Conservation (phyloP, 2,888 invertebrate species). For the Spilosoma lubricipeda region DNA sequence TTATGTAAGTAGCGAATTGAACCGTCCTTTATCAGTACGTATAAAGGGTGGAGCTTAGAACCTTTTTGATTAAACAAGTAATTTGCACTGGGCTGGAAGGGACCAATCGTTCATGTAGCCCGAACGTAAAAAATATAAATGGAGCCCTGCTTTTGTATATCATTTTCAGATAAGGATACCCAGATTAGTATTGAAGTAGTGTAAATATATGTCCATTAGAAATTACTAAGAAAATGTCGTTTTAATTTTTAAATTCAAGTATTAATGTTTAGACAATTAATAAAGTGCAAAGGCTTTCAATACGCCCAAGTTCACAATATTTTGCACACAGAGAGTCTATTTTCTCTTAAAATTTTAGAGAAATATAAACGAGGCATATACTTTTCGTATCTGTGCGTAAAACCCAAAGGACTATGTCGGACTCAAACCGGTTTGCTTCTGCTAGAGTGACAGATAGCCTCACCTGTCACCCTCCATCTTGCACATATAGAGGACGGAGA, state of each 20-base stretch:
- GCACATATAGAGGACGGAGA: too few species aligned
- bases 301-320: too few species aligned
- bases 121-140: conserved; percentile 16
- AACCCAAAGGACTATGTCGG: too few species aligned
- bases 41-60: conserved; percentile 24
- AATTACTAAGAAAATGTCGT: neutral
- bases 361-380: too few species aligned
- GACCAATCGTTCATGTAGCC: conserved; percentile 22
- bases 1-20: conserved; percentile 11
- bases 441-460: too few species aligned
- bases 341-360: too few species aligned
- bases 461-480: too few species aligned
- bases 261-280: neutral
- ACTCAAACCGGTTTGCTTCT: too few species aligned
- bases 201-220: neutral
- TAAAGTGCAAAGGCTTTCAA: too few species aligned
- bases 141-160: neutral
- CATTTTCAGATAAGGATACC: conserved; percentile 6
- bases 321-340: too few species aligned
- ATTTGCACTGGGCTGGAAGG: conserved; percentile 27
- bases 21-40: conserved; percentile 15
- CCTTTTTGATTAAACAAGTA: conserved; percentile 30
- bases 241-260: neutral
- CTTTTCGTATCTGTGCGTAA: too few species aligned
- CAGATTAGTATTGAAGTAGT: neutral